Conservation (phyloP, 2,888 invertebrate species). For the Periphyllus acericola region DNA sequence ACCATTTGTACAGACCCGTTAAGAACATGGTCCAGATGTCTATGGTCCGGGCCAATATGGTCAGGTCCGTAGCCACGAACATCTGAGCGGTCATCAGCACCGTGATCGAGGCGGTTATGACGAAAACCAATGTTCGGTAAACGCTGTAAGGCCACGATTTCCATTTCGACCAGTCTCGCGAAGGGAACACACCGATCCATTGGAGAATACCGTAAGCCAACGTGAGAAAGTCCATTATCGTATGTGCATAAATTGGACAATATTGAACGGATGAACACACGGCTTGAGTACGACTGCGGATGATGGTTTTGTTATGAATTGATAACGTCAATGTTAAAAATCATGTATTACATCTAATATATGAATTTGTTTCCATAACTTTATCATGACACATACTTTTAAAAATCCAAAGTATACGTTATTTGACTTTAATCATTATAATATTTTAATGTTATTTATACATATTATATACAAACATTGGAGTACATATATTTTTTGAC, state of each 20-base stretch:
- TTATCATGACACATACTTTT: neutral
- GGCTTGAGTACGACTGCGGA: neutral
- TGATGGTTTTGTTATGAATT: neutral
- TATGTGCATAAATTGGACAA: neutral
- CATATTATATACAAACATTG: neutral
- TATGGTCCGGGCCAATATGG: slow-evolving; percentile 20
- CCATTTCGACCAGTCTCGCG: neutral
- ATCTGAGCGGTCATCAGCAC: neutral
- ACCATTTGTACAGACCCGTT: slow-evolving; percentile 32
- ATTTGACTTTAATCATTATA: neutral
- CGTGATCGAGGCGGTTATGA: neutral
- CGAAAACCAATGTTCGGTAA: neutral
- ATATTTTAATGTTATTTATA: neutral
- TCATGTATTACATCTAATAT: no score
- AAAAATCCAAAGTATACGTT: neutral
- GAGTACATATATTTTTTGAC: neutral
- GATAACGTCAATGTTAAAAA: no score
- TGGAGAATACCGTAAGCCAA: neutral
- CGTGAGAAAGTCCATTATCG: neutral
- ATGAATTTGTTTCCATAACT: no score
- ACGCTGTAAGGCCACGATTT: neutral
- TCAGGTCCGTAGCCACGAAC: slow-evolving; percentile 1
- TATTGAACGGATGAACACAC: neutral
- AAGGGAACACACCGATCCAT: neutral
- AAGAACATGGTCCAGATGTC: slow-evolving; percentile 35